phyloP scores from a whole-genome alignment of 2,888 invertebrate species.

The Melipona beecheii region DNA sequence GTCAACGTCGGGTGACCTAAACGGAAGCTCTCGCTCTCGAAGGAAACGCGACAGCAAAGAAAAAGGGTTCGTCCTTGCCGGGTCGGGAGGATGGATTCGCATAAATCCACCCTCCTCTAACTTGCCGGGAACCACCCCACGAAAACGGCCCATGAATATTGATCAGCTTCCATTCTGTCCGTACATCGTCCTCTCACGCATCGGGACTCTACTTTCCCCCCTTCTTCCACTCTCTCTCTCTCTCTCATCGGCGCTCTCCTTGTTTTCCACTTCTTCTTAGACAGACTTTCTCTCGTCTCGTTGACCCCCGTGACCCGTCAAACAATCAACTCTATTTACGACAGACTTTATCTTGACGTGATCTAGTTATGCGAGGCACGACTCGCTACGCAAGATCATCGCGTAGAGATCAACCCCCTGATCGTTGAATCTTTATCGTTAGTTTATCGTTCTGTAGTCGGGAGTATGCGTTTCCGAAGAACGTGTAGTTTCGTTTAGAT shows the following conservation, averaged over 20 bases:
- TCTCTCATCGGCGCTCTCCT: conserved; percentile 4
- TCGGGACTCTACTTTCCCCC: conserved; percentile 52
- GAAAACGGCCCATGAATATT: conserved; percentile 81
- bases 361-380: conserved; percentile 83
- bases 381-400: conserved; percentile 70
- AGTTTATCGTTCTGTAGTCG: conserved; percentile 21
- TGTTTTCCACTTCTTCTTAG: conserved; percentile 34
- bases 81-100: conserved; percentile 78
- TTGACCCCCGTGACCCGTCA: conserved; percentile 60
- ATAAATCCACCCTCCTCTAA: conserved; percentile 79
- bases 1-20: conserved; percentile 46
- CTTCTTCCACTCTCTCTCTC: conserved; percentile 67
- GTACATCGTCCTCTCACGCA: conserved; percentile 69
- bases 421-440: conserved; percentile 58
- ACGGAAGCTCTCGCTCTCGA: conserved; percentile 40
- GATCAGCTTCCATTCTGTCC: conserved; percentile 79
- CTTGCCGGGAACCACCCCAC: conserved; percentile 66
- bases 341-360: conserved; percentile 79
- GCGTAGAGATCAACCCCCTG: conserved; percentile 42
- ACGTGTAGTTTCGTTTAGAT: too few relatives aligned
- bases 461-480: conserved; percentile 34
- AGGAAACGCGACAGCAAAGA: conserved; percentile 51
- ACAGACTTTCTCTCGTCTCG: conserved; percentile 14
- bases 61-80: conserved; percentile 59
- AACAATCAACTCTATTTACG: conserved; percentile 75